phyloP scores from a whole-genome alignment of 2,113 vertebrate genomes.

The Macrotus californicus region DNA sequence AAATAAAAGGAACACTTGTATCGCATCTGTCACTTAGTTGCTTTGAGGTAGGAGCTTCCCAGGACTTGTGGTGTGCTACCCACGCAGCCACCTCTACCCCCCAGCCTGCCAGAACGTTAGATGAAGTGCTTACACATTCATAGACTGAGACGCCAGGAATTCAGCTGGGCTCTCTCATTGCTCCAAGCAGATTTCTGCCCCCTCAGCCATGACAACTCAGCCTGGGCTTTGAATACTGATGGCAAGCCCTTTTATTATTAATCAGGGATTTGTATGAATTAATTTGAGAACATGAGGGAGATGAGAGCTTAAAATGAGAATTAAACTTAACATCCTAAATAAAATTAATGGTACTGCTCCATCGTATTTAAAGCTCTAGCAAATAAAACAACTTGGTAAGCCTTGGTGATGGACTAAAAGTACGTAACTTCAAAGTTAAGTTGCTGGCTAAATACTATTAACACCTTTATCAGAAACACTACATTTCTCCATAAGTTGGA shows the following conservation, averaged over 20 bases:
- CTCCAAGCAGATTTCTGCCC: conserved; percentile 86
- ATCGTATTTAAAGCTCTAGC: conserved; percentile 52
- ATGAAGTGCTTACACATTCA: conserved; percentile 88
- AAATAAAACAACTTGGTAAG: background rate
- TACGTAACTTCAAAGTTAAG: conserved; percentile 21
- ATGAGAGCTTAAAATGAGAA: conserved; percentile 72
- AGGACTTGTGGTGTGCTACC: background rate
- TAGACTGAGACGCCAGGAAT: conserved; percentile 86
- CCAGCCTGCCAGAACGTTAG: conserved; percentile 63
- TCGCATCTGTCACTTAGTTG: background rate
- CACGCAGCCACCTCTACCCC: conserved; percentile 32
- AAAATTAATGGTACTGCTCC: conserved; percentile 75
- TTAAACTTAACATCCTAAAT: conserved; percentile 77
- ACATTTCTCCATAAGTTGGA: background rate
- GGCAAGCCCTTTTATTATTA: conserved; percentile 81
- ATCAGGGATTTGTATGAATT: conserved; percentile 82
- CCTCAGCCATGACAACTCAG: conserved; percentile 84
- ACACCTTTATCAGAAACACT: background rate
- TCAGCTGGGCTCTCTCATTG: conserved; percentile 83
- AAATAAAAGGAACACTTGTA: background rate
- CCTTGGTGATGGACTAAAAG: background rate
- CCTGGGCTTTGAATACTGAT: conserved; percentile 84
- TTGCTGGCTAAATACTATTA: conserved; percentile 28
- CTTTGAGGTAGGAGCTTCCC: conserved; percentile 34
- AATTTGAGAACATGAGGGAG: conserved; percentile 78